These are phyloP conservation scores for Eupeodes corollae DNA, from an alignment of 1,140 invertebrate species.

Conservation along the genomic window DNA sequence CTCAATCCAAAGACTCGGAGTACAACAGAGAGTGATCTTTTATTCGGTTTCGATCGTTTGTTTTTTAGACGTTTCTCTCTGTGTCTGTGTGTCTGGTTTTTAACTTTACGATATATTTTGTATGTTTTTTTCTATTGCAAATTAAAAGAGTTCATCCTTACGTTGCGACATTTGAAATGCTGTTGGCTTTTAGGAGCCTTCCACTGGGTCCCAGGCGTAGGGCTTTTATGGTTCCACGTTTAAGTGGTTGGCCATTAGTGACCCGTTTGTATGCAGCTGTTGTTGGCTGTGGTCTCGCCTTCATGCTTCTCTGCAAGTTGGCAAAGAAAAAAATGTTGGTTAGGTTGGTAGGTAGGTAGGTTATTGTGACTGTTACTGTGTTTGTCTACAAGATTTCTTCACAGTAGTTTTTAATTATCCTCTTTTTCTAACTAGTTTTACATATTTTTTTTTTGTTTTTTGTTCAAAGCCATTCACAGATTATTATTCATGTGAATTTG, in stretches of 20 bases:
- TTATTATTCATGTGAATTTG: not conserved
- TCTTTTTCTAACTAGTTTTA: no score
- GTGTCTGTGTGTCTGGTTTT: not conserved
- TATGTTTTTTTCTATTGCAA: slow-evolving; percentile 8
- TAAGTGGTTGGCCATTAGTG: not conserved
- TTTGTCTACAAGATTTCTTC: not conserved
- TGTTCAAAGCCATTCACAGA: no score
- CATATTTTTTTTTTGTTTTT: no score
- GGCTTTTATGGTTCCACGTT: slow-evolving; percentile 20
- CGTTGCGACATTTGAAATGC: slow-evolving; percentile 31
- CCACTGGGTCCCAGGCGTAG: slow-evolving; percentile 29
- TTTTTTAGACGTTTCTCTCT: slow-evolving; percentile 1
- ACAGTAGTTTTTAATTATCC: not conserved
- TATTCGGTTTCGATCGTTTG: not conserved
- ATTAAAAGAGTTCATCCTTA: slow-evolving; percentile 24
- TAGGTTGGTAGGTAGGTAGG: no score
- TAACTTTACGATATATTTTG: no score
- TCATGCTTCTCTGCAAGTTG: slow-evolving; percentile 38
- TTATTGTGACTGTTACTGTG: not conserved
- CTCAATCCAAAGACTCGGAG: no score
- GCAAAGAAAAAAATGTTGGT: no score
- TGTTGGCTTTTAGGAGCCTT: slow-evolving; percentile 24
- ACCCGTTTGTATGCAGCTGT: not conserved
- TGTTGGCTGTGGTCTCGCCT: slow-evolving; percentile 13
- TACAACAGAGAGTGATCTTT: no score